Conservation (phyloP, 2,113 vertebrate genomes). For the Acinonyx jubatus region DNA sequence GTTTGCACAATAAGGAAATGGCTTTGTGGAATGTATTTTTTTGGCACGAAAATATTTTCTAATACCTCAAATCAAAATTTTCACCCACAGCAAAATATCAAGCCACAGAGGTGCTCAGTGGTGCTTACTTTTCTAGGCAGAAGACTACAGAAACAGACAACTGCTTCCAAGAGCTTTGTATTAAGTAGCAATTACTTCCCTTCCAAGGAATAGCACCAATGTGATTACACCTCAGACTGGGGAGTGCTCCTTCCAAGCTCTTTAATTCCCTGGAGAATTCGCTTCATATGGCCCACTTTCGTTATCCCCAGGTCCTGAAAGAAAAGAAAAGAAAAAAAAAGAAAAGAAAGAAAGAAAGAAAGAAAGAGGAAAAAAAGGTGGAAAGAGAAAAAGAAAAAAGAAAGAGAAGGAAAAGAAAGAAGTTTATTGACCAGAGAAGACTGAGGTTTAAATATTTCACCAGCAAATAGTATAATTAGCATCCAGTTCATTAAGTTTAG, state of each 20-base stretch:
- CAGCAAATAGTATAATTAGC: neutral
- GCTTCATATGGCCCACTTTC: slow-evolving; percentile 99
- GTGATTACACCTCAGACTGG: slow-evolving; percentile 89
- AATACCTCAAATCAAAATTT: slow-evolving; percentile 74
- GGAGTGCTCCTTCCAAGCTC: slow-evolving; percentile 91
- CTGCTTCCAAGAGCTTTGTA: slow-evolving; percentile 75
- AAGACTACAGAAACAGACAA: slow-evolving; percentile 73
- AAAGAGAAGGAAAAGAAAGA: neutral
- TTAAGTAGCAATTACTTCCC: slow-evolving; percentile 70
- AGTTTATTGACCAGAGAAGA: slow-evolving; percentile 59
- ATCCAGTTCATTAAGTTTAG: neutral
- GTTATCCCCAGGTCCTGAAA: slow-evolving; percentile 98
- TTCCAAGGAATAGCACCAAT: slow-evolving; percentile 79
- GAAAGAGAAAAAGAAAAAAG: slow-evolving; percentile 10
- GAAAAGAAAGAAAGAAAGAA: neutral
- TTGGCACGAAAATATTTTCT: slow-evolving; percentile 88
- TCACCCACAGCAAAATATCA: slow-evolving; percentile 66
- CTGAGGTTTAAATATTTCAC: neutral
- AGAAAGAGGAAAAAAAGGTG: neutral
- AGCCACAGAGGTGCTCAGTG: slow-evolving; percentile 67
- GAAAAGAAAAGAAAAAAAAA: neutral
- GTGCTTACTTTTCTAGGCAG: slow-evolving; percentile 73
- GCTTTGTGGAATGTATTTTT: slow-evolving; percentile 83
- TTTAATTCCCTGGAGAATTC: slow-evolving; percentile 99
- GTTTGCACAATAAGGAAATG: slow-evolving; percentile 83